phyloP scores from a whole-genome alignment of 2,113 vertebrate species.

The Gracilinanus agilis region DNA sequence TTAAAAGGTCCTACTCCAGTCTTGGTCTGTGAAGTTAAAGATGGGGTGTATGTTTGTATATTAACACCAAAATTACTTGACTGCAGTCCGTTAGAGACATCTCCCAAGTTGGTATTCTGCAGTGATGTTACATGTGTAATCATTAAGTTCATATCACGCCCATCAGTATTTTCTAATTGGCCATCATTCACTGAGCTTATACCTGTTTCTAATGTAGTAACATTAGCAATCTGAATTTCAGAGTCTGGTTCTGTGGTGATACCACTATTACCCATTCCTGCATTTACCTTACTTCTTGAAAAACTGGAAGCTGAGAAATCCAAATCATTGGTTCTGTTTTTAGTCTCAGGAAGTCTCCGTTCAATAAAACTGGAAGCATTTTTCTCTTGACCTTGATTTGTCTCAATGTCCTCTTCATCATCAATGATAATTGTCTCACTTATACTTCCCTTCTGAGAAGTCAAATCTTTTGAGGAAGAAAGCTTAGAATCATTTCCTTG shows the following conservation, averaged over 20 bases:
- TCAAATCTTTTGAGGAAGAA: constrained; percentile 85
- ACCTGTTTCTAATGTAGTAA: constrained; percentile 94
- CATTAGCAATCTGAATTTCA: constrained; percentile 97
- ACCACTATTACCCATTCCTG: constrained; percentile 87
- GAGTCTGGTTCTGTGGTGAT: constrained; percentile 98
- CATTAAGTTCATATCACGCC: constrained; percentile 95
- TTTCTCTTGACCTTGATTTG: constrained; percentile 89
- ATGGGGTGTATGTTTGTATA: constrained; percentile 89
- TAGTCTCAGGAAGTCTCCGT: constrained; percentile 85
- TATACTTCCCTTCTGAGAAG: constrained; percentile 87
- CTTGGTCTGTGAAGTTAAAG: constrained; percentile 91
- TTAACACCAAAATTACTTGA: constrained; percentile 95
- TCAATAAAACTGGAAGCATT: constrained; percentile 86
- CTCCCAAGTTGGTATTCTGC: constrained; percentile 89
- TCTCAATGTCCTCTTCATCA: constrained; percentile 94
- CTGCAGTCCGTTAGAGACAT: constrained; percentile 93
- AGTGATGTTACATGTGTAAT: constrained; percentile 98
- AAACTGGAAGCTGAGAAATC: constrained; percentile 89
- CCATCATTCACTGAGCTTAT: constrained; percentile 85
- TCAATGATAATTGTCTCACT: constrained; percentile 98
- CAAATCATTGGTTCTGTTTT: constrained; percentile 86
- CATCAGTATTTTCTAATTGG: constrained; percentile 85
- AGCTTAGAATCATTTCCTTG: constrained; percentile 87
- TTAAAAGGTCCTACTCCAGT: constrained; percentile 93
- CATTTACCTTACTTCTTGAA: constrained; percentile 91